These are phyloP conservation scores for Drosophila stalkeri DNA, from an alignment of 2,888 invertebrate species.

Conservation along the genomic window DNA sequence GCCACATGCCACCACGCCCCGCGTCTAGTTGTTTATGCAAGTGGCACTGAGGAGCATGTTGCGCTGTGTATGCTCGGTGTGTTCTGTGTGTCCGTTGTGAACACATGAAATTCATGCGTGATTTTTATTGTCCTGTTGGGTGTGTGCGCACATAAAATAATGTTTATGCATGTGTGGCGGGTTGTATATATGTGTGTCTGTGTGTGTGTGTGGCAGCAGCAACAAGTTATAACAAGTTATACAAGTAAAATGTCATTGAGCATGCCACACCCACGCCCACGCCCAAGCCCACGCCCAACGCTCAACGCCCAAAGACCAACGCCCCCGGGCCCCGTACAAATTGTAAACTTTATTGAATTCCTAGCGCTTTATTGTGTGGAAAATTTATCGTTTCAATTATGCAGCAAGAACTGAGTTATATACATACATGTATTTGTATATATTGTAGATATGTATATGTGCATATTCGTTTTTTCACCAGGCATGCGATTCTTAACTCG, in stretches of 20 bases:
- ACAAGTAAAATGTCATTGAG: conserved; percentile 55
- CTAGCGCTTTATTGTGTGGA: conserved; percentile 74
- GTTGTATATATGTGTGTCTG: conserved; percentile 7
- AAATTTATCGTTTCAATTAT: conserved; percentile 77
- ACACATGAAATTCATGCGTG: conserved; percentile 73
- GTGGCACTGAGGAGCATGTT: conserved; percentile 41
- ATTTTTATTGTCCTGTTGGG: conserved; percentile 76
- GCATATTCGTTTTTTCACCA: conserved; percentile 23
- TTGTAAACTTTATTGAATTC: conserved; percentile 76
- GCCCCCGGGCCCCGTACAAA: conserved; percentile 34
- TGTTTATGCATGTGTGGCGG: conserved; percentile 60
- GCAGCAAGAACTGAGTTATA: conserved; percentile 33
- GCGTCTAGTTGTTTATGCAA: conserved; percentile 39
- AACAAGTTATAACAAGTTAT: conserved; percentile 65
- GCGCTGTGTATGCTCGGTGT: conserved; percentile 15
- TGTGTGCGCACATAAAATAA: conserved; percentile 72
- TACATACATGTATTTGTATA: neutral
- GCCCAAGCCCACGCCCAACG: conserved; percentile 3
- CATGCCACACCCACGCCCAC: conserved; percentile 13
- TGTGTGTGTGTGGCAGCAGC: conserved; percentile 54
- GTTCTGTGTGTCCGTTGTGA: conserved; percentile 47
- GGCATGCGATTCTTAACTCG: conserved; percentile 47
- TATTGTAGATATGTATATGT: neutral
- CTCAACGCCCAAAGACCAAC: neutral
- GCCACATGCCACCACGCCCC: conserved; percentile 13